Percentiles rank a stretch among this genome's conserved stretches.
Evolutionary conservation across 2,888 invertebrate species (phyloP).

Genomic region (Fragum sueziense): DNA sequence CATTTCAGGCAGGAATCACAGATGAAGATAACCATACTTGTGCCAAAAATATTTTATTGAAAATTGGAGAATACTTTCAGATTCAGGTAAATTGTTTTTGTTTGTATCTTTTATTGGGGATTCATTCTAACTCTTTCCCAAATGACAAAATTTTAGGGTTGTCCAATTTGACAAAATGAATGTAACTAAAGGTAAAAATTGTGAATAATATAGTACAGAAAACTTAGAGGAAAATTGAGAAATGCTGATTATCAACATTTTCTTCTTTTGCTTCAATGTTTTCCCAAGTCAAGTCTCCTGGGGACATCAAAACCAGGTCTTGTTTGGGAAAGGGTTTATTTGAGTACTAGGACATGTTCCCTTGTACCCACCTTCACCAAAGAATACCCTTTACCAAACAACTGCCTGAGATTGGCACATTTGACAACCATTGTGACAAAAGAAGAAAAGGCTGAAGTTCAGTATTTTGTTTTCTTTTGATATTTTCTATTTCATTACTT

Average conservation of each 20-base stretch:
- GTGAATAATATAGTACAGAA: no score
- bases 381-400: background rate
- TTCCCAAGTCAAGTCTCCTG: no score
- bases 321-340: no score
- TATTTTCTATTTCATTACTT: background rate
- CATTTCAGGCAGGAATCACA: conserved; percentile 85
- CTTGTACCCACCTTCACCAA: no score
- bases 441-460: background rate
- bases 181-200: no score
- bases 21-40: conserved; percentile 92
- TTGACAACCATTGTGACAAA: background rate
- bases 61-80: conserved; percentile 98
- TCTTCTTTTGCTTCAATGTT: no score
- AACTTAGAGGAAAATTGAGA: background rate
- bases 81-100: conserved; percentile 86
- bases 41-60: conserved; percentile 92
- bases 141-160: no score
- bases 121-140: no score
- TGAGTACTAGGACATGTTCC: no score
- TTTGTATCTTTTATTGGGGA: background rate
- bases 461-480: background rate
- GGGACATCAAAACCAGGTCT: no score
- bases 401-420: background rate
- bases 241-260: background rate
- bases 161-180: no score